Evolutionary conservation across 2,888 invertebrate genomes (phyloP), one percentile per base, ranked within the genome.

Genomic region (Lasioglossum pauxillum): DNA sequence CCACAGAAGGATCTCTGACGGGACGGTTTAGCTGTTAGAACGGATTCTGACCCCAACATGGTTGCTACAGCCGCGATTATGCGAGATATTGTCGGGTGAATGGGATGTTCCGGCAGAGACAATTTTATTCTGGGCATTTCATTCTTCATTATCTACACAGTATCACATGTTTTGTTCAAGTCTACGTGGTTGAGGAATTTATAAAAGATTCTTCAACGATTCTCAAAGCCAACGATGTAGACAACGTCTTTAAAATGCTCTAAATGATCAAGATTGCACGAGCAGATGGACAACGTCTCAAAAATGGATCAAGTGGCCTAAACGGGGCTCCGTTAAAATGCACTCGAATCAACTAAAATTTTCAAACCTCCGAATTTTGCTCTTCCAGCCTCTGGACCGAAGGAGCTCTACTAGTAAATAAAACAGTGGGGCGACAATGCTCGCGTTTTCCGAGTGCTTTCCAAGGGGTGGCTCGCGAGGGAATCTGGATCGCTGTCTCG

Each of bases 401-500:
- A 53, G 2, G 8, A 53, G 3, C 23, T 2, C 10, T 10, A 10
- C 23, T 1, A 10, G 3, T 53, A 53, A 10, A 53, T 53, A 64
- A 64, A 27, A 64, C 31, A 7, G 31, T 64, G 27, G 16, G 0
- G 27, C 60, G 19, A 19, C 35, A 31, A 16, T 41, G 23, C 41
- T 23, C 71, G 71, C 38, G 71, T 41, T 41, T n/a, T 41, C 69
- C 60, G 23, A 46, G 35, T 16, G 41, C 35, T 72, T 8, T 23
- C 31, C 10, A 53, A 53, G 23, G 23, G 23, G 53, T 53, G 23
- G 53, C 10, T n/a, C 53, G 53, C 16, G 49, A 2, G 23, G 31
- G 71, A 60, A 77, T 84, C 75, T 82, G 78, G 86, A 83, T 82
- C 75, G 49, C 77, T 16, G 60, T 14, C 60, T 23, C 71, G 80